A percentile compares a stretch with the other conserved stretches of the same genome.
Evolutionary conservation across 1,140 invertebrate species (phyloP).

Genomic region (Spodoptera frugiperda): DNA sequence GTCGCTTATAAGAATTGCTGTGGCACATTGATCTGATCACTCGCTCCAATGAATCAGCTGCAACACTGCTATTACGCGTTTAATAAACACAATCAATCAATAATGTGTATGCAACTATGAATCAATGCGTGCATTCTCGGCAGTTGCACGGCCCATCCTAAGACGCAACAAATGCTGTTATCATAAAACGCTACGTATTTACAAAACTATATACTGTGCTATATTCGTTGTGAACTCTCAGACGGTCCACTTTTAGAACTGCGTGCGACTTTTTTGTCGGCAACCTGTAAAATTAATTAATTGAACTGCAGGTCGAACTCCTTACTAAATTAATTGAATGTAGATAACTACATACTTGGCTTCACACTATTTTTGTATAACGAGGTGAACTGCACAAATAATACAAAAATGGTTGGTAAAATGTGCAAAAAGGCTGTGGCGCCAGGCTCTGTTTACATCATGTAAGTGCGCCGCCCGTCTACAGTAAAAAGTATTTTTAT

Average conservation of each 20-base stretch:
- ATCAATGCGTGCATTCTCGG: slow-evolving; percentile 16
- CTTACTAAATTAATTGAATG: slow-evolving; percentile 18
- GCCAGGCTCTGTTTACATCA: background rate
- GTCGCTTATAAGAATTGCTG: slow-evolving; percentile 65
- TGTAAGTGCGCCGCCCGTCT: background rate
- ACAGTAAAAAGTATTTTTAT: slow-evolving; percentile 1
- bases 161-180: slow-evolving; percentile 30
- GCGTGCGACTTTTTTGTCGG: slow-evolving; percentile 6
- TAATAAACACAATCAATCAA: slow-evolving; percentile 42
- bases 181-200: slow-evolving; percentile 28
- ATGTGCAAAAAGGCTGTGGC: slow-evolving; percentile 15
- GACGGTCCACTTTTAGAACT: background rate
- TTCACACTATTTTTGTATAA: slow-evolving; percentile 30
- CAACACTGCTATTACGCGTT: slow-evolving; percentile 33
- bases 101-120: slow-evolving; percentile 40
- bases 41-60: slow-evolving; percentile 46
- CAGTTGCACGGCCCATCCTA: background rate
- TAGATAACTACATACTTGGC: background rate
- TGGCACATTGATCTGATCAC: slow-evolving; percentile 46
- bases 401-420: slow-evolving; percentile 21
- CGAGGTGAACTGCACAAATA: slow-evolving; percentile 27
- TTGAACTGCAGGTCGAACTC: background rate
- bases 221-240: slow-evolving; percentile 4
- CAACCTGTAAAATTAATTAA: slow-evolving; percentile 24
- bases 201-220: slow-evolving; percentile 36